phyloP scores from a whole-genome alignment of 2,797 vertebrate genomes.

The Acipenser ruthenus region DNA sequence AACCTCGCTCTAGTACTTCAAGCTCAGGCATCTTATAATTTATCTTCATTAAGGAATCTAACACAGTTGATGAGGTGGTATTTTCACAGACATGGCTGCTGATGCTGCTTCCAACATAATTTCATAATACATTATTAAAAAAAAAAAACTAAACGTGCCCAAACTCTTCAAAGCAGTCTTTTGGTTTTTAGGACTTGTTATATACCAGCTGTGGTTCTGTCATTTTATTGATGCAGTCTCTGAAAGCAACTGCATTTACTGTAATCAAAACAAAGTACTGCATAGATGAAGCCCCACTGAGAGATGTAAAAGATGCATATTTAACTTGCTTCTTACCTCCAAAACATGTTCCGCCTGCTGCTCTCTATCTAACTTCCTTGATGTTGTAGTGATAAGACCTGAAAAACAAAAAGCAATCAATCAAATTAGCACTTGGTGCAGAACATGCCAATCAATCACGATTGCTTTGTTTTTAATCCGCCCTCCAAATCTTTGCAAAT shows the following conservation, averaged over 20 bases:
- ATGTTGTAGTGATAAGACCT: slow-evolving; percentile 88
- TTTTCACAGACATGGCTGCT: slow-evolving; percentile 9
- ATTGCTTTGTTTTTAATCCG: no score
- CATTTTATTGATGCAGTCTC: no score
- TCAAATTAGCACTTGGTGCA: neutral
- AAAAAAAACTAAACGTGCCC: neutral
- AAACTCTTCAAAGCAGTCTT: neutral
- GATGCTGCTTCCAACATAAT: neutral
- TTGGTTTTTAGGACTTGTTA: slow-evolving; percentile 13
- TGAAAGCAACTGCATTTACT: no score
- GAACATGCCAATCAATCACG: no score
- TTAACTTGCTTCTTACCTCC: slow-evolving; percentile 64
- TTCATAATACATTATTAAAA: neutral
- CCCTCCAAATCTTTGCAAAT: no score
- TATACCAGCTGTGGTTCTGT: neutral
- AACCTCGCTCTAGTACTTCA: neutral
- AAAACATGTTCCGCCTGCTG: slow-evolving; percentile 86
- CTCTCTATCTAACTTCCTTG: slow-evolving; percentile 84
- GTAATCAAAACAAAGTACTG: no score
- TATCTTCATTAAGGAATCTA: slow-evolving; percentile 32
- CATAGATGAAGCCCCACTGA: no score
- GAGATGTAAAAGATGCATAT: neutral
- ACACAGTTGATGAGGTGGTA: slow-evolving; percentile 34
- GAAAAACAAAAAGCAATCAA: slow-evolving; percentile 27
- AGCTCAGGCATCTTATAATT: slow-evolving; percentile 16